Percentiles rank a stretch among this genome's conserved stretches.
Conservation (phyloP, 2,113 vertebrate genomes). For the Spizaetus ornatus region DNA sequence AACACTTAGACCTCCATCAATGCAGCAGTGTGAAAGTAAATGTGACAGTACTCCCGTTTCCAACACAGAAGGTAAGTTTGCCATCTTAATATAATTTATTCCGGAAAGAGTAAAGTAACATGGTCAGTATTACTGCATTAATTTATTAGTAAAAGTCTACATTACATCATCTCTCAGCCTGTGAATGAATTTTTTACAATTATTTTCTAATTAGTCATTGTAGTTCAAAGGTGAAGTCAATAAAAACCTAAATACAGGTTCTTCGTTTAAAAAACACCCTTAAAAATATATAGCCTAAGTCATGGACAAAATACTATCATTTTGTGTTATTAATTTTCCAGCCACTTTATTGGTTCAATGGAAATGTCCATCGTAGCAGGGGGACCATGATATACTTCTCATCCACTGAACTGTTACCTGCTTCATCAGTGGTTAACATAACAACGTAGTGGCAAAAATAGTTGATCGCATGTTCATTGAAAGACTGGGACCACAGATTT, state of each 20-base stretch:
- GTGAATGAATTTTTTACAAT: background rate
- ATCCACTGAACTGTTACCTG: background rate
- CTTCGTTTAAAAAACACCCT: background rate
- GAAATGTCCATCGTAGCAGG: background rate
- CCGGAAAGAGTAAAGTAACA: background rate
- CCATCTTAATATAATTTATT: background rate
- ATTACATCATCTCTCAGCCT: background rate
- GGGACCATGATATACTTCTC: background rate
- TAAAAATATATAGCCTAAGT: background rate
- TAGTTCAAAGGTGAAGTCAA: background rate
- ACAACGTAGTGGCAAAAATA: background rate
- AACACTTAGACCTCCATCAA: conserved; percentile 79
- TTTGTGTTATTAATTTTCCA: background rate
- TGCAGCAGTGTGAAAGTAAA: conserved; percentile 96
- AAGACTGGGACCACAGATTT: background rate
- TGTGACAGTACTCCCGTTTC: conserved; percentile 88
- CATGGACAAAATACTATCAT: background rate
- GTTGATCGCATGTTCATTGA: background rate
- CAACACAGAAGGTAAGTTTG: conserved; percentile 85
- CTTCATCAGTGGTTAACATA: background rate
- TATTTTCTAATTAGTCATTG: background rate
- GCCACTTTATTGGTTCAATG: background rate
- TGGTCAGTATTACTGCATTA: background rate
- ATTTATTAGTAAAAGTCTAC: background rate
- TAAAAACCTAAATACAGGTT: background rate